A percentile compares a stretch with the other conserved stretches of the same genome.
Evolutionary conservation across 2,797 vertebrate species (phyloP).

Genomic region (Acanthornis magna): DNA sequence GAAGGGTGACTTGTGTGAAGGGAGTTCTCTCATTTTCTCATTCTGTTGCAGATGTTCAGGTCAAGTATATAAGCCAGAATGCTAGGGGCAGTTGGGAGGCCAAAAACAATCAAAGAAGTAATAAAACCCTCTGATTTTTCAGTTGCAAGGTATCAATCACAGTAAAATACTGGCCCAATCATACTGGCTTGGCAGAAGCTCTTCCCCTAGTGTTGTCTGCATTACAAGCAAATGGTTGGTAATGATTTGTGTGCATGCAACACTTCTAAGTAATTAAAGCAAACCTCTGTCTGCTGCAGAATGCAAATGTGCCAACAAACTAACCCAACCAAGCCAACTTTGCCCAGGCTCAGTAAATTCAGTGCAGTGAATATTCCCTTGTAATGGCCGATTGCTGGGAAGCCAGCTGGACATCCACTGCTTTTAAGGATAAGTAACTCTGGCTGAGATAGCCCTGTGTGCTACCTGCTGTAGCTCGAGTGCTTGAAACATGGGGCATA

Average conservation of each 20-base stretch:
- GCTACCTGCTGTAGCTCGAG: not conserved
- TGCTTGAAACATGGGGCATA: not conserved
- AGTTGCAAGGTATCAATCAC: not conserved
- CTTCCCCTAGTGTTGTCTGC: not conserved
- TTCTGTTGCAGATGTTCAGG: not conserved
- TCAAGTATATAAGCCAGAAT: not conserved
- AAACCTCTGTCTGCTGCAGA: constrained; percentile 55
- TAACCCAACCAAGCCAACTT: constrained; percentile 29
- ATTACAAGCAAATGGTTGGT: constrained; percentile 39
- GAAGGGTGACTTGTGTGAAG: not conserved
- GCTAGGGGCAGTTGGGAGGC: not conserved
- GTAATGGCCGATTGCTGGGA: not conserved
- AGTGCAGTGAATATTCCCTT: not conserved
- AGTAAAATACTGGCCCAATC: not conserved
- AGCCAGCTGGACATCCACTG: not conserved
- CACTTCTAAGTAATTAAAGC: constrained; percentile 62
- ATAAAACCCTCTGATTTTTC: not conserved
- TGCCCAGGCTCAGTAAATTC: constrained; percentile 1
- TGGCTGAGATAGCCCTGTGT: not conserved
- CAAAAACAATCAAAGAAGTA: not conserved
- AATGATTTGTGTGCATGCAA: constrained; percentile 61
- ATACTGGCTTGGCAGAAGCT: not conserved
- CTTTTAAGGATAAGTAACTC: not conserved
- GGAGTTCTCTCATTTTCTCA: not conserved
- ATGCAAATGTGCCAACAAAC: constrained; percentile 39